Evolutionary conservation across 2,888 invertebrate species (phyloP), one percentile per base, ranked within the genome.

Genomic region (Leptopterna dolabrata): DNA sequence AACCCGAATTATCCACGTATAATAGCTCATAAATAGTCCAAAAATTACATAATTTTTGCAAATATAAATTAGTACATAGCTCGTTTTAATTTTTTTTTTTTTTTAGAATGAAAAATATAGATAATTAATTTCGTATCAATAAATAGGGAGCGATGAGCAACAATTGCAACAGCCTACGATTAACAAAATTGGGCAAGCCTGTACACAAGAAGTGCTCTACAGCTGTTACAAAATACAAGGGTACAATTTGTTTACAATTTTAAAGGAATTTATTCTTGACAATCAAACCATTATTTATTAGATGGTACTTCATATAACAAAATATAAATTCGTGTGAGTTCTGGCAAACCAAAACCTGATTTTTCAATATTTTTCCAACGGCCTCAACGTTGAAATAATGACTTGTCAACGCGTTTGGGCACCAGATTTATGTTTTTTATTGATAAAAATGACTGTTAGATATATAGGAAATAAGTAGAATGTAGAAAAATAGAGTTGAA

Each of bases 131-230:
- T 16, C 16, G 27, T 36, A 73, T 36, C 41, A 73, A 73, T 73
- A 73, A 73, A 73, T 73, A 73, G 41, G 41, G 73, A 73, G 73
- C 73, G 41, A 36, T 73, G 73, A 73, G 73, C 41, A 73, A 73
- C 30, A 41, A 71, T 27, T 41, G 36, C 73, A 73, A 73, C 73
- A 73, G 73, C 73, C 73, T 73, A 41, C n/a, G 30, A 71, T 30
- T 41, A 73, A 41, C 36, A 14, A 71, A 27, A 16, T 41, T 73
- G 73, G 41, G 73, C 73, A 73, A 73, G 73, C 73, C 73, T 73
- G 73, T 73, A 73, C 73, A 73, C 73, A 73, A 73, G 30, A 73
- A 73, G 73, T 73, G 73, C 73, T 73, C 36, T 41, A n/a, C 16
- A 41, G 73, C 41, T 73, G 41, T 73, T 73, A 73, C 73, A 36